Evolutionary conservation across 1,140 invertebrate species (phyloP).

Genomic region (Gonioctena quinquepunctata): DNA sequence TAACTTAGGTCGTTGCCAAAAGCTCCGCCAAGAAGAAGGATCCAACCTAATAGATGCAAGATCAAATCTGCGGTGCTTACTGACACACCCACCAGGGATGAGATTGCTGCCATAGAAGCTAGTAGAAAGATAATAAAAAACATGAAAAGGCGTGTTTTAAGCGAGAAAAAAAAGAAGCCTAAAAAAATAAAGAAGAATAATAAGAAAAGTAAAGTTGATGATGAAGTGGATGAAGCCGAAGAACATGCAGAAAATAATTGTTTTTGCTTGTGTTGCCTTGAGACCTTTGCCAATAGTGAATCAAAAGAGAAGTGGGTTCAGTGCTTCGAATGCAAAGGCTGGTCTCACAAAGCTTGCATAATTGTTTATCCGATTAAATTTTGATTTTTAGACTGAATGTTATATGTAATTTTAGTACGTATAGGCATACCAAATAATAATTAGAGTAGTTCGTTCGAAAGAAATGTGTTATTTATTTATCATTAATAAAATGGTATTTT

Average conservation of each 20-base stretch:
- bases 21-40: conserved; percentile 10
- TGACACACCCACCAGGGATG: background rate
- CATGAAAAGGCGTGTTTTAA: background rate
- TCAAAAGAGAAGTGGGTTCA: conserved; percentile 24
- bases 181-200: background rate
- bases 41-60: conserved; percentile 10
- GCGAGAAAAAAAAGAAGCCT: background rate
- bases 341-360: conserved; percentile 27
- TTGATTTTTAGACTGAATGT: too few species aligned
- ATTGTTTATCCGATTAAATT: conserved; percentile 10
- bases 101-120: background rate
- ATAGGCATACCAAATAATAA: too few species aligned
- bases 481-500: too few species aligned
- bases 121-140: background rate
- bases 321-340: conserved; percentile 25
- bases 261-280: conserved; percentile 23
- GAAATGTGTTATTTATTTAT: too few species aligned
- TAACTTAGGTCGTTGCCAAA: conserved; percentile 1
- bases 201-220: background rate
- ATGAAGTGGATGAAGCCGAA: background rate
- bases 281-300: conserved; percentile 15
- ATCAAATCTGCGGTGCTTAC: conserved; percentile 4
- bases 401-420: too few species aligned
- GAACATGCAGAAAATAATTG: conserved; percentile 18
- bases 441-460: too few species aligned